Evolutionary conservation across 2,113 vertebrate genomes (phyloP).

Genomic region (Ctenodactylus gundi): DNA sequence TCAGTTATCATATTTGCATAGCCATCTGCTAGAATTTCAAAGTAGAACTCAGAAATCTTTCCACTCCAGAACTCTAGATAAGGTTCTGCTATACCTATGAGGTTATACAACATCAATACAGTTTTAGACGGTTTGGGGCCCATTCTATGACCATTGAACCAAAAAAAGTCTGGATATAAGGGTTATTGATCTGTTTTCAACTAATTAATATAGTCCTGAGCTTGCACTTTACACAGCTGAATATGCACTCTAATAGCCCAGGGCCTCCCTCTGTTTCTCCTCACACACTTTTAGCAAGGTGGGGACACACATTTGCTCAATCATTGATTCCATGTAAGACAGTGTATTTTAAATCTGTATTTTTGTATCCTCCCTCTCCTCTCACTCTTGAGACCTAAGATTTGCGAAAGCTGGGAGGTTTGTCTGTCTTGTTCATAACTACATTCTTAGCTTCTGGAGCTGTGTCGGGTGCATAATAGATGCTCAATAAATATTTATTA

Average conservation of each 20-base stretch:
- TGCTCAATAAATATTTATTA: not conserved
- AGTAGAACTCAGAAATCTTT: conserved; percentile 63
- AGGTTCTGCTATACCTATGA: not conserved
- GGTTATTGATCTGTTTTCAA: conserved; percentile 39
- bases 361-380: too few species aligned
- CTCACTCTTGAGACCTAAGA: too few species aligned
- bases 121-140: not conserved
- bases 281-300: not conserved
- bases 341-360: too few species aligned
- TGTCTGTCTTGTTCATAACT: not conserved
- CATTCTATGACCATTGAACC: not conserved
- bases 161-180: conserved; percentile 19
- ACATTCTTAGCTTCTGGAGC: not conserved
- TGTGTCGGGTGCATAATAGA: not conserved
- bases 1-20: conserved; percentile 69
- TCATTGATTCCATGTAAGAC: not conserved
- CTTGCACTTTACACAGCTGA: not conserved
- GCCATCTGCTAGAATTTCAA: conserved; percentile 70
- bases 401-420: not conserved
- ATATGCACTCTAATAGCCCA: not conserved
- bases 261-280: not conserved
- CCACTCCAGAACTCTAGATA: conserved; percentile 1
- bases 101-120: not conserved
- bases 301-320: not conserved
- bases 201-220: not conserved